phyloP scores from a whole-genome alignment of 2,888 invertebrate species.

The Eupithecia inturbata region DNA sequence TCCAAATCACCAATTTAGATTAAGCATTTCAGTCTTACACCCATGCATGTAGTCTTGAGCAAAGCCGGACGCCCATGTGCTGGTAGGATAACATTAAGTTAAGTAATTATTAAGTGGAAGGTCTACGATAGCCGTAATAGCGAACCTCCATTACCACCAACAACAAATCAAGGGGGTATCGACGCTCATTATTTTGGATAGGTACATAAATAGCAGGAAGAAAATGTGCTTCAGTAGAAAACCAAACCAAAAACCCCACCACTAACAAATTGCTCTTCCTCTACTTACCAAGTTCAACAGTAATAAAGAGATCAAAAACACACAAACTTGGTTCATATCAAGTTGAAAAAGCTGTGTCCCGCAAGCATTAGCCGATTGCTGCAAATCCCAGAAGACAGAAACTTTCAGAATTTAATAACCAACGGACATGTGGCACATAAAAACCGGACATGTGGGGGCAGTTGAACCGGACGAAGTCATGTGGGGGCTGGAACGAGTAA shows the following conservation, averaged over 20 bases:
- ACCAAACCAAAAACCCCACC: neutral
- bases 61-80: neutral
- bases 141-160: neutral
- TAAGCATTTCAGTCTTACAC: neutral
- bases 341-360: neutral
- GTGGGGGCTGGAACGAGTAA: constrained; percentile 24
- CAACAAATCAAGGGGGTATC: neutral
- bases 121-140: neutral
- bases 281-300: neutral
- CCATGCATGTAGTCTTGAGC: neutral
- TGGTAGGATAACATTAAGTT: neutral
- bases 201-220: neutral
- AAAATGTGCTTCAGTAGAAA: neutral
- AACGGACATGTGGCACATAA: constrained; percentile 39
- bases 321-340: constrained; percentile 6
- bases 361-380: constrained; percentile 28
- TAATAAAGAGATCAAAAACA: neutral
- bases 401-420: constrained; percentile 42
- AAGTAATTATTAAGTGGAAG: too few species aligned
- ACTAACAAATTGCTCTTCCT: neutral
- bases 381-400: constrained; percentile 30
- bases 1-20: neutral
- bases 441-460: constrained; percentile 40
- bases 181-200: neutral
- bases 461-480: constrained; percentile 15